These are phyloP conservation scores for Psettodes erumei DNA, from an alignment of 2,113 vertebrate species.

Conservation along the genomic window DNA sequence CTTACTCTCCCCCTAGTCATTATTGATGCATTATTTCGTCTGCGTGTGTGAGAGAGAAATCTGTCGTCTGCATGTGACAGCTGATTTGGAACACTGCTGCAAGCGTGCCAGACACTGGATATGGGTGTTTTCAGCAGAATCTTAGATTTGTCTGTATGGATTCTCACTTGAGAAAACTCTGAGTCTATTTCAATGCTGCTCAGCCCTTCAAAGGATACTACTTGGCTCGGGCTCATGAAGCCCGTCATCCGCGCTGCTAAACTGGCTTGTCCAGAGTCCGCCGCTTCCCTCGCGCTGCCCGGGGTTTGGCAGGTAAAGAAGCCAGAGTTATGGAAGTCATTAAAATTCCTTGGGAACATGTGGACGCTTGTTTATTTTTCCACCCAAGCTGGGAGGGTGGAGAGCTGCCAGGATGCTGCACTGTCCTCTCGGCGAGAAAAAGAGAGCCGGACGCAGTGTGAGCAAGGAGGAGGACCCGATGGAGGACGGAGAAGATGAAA, in stretches of 20 bases:
- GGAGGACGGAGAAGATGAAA: constrained; percentile 46
- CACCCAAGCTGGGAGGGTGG: constrained; percentile 67
- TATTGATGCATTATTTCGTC: neutral
- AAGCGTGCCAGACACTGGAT: neutral
- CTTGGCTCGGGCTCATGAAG: constrained; percentile 45
- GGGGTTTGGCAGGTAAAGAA: constrained; percentile 80
- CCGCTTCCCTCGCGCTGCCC: constrained; percentile 45
- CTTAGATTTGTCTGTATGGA: neutral
- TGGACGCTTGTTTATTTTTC: constrained; percentile 84
- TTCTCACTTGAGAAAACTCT: neutral
- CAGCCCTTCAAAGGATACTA: constrained; percentile 26
- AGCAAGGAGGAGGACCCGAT: constrained; percentile 38
- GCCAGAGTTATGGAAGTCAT: constrained; percentile 85
- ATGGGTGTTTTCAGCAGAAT: neutral
- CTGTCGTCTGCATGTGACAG: neutral
- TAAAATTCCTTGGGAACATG: constrained; percentile 85
- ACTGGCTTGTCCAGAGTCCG: constrained; percentile 31
- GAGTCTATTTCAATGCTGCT: constrained; percentile 11
- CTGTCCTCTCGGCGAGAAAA: constrained; percentile 61
- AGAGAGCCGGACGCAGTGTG: constrained; percentile 37
- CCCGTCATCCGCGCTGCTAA: constrained; percentile 50
- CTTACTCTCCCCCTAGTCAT: neutral
- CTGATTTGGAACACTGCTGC: neutral
- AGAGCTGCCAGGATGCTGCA: constrained; percentile 59
- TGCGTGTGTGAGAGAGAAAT: neutral